These are phyloP conservation scores for Phoeniculus purpureus DNA, from an alignment of 2,797 vertebrate genomes.

Conservation along the genomic window DNA sequence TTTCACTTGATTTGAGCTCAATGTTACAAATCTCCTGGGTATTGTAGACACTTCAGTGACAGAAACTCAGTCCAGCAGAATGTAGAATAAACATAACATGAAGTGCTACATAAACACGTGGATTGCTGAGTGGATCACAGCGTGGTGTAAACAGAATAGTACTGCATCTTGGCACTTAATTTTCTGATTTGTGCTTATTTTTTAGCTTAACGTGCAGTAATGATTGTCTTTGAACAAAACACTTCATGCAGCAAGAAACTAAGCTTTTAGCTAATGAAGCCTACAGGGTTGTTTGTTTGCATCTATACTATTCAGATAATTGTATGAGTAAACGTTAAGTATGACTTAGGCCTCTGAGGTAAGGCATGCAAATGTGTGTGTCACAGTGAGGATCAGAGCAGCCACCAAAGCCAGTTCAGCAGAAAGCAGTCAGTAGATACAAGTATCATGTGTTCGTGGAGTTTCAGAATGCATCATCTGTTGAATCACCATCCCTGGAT, in stretches of 20 bases:
- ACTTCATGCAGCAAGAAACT: background rate
- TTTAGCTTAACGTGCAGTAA: background rate
- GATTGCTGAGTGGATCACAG: background rate
- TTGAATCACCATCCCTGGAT: too few relatives aligned
- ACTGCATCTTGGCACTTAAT: background rate
- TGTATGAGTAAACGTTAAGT: background rate
- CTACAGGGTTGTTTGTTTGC: background rate
- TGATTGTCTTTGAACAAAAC: background rate
- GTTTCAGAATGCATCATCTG: background rate
- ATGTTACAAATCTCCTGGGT: background rate
- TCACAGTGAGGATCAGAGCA: background rate
- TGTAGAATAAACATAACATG: background rate
- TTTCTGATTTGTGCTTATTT: background rate
- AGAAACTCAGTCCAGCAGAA: background rate
- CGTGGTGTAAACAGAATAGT: background rate
- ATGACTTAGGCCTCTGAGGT: background rate
- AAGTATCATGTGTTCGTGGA: background rate
- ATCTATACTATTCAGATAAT: background rate
- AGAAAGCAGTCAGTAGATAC: accelerated
- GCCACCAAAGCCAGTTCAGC: background rate
- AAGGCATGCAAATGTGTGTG: background rate
- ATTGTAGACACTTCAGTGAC: background rate
- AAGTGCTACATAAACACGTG: background rate
- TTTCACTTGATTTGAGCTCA: slow-evolving; percentile 4
- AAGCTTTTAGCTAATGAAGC: background rate